These are phyloP conservation scores for Hylaeus anthracinus DNA, from an alignment of 1,140 invertebrate genomes.

Conservation along the genomic window DNA sequence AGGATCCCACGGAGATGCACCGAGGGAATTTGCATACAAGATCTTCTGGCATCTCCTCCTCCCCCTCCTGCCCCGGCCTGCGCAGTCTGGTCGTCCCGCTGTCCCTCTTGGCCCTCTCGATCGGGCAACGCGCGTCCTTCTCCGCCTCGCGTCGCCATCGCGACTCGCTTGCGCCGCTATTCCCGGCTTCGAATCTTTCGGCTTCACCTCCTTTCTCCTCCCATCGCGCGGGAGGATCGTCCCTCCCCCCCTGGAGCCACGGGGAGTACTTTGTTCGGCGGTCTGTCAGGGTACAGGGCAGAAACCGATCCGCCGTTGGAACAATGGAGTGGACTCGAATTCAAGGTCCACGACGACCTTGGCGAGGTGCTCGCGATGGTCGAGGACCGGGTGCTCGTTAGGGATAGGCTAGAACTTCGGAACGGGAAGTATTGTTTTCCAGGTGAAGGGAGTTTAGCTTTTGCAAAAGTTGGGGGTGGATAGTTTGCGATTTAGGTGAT, in stretches of 20 bases:
- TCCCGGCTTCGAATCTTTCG: constrained; percentile 45
- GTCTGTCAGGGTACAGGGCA: constrained; percentile 46
- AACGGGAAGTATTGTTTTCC: too few species aligned
- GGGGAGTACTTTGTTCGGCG: constrained; percentile 43
- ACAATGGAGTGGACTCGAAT: constrained; percentile 52
- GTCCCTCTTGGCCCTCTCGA: constrained; percentile 1
- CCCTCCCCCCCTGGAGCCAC: constrained; percentile 21
- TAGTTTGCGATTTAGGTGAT: too few species aligned
- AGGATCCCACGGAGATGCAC: constrained; percentile 81
- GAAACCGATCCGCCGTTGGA: constrained; percentile 47
- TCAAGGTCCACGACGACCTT: constrained; percentile 33
- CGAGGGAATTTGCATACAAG: constrained; percentile 81
- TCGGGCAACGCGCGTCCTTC: background rate
- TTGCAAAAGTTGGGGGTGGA: too few species aligned
- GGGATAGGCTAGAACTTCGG: too few species aligned
- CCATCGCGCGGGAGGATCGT: constrained; percentile 6
- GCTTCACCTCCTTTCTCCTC: constrained; percentile 33
- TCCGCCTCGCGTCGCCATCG: constrained; percentile 62
- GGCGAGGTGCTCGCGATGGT: constrained; percentile 12
- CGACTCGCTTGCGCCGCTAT: constrained; percentile 52
- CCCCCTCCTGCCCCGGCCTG: constrained; percentile 47
- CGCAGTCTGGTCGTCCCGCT: background rate
- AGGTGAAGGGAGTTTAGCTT: too few species aligned
- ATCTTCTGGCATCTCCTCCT: constrained; percentile 77
- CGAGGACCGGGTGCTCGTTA: background rate